Evolutionary conservation across 2,113 vertebrate species (phyloP).

Genomic region (Catharus fuscescens): DNA sequence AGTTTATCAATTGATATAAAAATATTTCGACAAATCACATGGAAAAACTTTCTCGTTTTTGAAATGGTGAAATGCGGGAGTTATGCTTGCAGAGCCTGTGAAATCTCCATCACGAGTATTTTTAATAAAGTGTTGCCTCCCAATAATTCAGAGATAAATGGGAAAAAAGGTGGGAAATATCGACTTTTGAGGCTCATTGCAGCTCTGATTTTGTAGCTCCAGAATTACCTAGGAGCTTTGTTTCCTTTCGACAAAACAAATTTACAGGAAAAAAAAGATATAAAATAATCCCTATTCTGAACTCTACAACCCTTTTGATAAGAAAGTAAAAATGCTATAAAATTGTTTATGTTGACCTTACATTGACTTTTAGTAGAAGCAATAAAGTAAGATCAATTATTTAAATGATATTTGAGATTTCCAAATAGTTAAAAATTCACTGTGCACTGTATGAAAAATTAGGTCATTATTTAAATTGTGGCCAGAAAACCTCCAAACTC

Average conservation of each 20-base stretch:
- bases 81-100: neutral
- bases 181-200: neutral
- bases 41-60: neutral
- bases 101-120: neutral
- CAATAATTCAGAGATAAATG: neutral
- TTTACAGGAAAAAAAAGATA: neutral
- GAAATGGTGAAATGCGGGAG: neutral
- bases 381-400: neutral
- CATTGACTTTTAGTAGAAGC: neutral
- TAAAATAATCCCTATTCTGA: neutral
- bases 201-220: neutral
- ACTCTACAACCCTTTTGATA: neutral
- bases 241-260: neutral
- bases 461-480: conserved; percentile 18
- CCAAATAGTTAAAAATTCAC: neutral
- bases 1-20: neutral
- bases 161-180: neutral
- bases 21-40: neutral
- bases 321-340: neutral
- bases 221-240: neutral
- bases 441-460: neutral
- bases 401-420: neutral
- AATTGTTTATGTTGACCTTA: neutral
- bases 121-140: neutral
- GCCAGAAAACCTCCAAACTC: neutral